Evolutionary conservation across 2,113 vertebrate genomes (phyloP), one percentile per base, ranked within the genome.

Genomic region (Canis aureus): DNA sequence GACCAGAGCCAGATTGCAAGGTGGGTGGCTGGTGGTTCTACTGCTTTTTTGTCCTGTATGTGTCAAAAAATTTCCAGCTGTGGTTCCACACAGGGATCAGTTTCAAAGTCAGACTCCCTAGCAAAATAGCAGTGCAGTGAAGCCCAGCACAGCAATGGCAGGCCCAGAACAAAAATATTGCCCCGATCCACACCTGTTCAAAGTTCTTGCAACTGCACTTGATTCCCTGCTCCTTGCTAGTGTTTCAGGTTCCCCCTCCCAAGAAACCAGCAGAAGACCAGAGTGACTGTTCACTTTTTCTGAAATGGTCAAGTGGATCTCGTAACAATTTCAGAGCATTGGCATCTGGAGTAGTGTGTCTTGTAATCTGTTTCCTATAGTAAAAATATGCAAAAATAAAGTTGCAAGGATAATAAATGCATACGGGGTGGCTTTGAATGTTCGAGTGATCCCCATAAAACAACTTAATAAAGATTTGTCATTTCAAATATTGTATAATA

Each of bases 1-100:
- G 43, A 96, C 22, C 25, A 80, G n/a, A 32, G 27, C 16, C 73
- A 96, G 60, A 86, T 62, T 93, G 66, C 82, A 85, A 93, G 69
- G 71, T 91, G 32, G 67, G 51, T 84, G 71, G n/a, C 51, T 60
- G 62, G 57, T 53, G 51, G 15, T 69, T 89, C 79, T 94, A 25
- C 29, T 49, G 71, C 16, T 55, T 38, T 49, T 81, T 73, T 79
- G 67, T 89, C 51, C 20, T 86, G 4, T 60, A 17, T 71, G 12
- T 82, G 67, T 74, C 16, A 78, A 84, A 38, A 91, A 83, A 11
- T 15, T 59, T 94, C n/a, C 32, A n/a, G 7, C 60, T 81, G 38
- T 82, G 17, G 32, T 29, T 89, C 66, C 49, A 51, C 29, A 25
- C 22, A 82, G 62, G 62, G 38, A 91, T 71, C 29, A 38, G 13